Evolutionary conservation across 2,888 invertebrate genomes (phyloP).

Genomic region (Heliconius sara): DNA sequence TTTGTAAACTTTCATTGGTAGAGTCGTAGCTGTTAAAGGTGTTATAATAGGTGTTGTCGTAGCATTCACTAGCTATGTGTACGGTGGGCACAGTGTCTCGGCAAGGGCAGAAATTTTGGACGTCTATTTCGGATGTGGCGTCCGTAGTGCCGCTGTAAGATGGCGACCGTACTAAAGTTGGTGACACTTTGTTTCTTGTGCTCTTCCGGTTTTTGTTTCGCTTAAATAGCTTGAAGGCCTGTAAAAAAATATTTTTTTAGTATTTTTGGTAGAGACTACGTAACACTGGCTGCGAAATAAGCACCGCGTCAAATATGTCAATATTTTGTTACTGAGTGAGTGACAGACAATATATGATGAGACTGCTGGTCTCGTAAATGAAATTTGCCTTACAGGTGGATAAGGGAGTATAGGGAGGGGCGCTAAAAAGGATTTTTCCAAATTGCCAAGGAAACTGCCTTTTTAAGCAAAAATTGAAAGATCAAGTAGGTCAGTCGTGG

Average conservation of each 20-base stretch:
- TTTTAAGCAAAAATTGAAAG: background rate
- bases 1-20: conserved; percentile 64
- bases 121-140: conserved; percentile 73
- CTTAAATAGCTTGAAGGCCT: conserved; percentile 81
- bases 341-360: no score
- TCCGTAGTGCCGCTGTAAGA: conserved; percentile 77
- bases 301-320: no score
- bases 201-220: conserved; percentile 67
- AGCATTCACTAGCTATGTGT: conserved; percentile 59
- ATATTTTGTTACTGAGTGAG: no score
- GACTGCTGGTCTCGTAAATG: no score
- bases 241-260: conserved; percentile 41
- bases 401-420: no score
- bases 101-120: conserved; percentile 74
- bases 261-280: background rate
- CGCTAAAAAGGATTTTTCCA: no score
- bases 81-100: conserved; percentile 67
- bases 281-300: no score
- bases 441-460: no score
- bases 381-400: no score
- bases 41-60: conserved; percentile 66
- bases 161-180: conserved; percentile 68
- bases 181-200: conserved; percentile 72
- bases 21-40: conserved; percentile 74
- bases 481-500: background rate